Conservation (phyloP, 1,140 invertebrate genomes). For the Asobara japonica region DNA sequence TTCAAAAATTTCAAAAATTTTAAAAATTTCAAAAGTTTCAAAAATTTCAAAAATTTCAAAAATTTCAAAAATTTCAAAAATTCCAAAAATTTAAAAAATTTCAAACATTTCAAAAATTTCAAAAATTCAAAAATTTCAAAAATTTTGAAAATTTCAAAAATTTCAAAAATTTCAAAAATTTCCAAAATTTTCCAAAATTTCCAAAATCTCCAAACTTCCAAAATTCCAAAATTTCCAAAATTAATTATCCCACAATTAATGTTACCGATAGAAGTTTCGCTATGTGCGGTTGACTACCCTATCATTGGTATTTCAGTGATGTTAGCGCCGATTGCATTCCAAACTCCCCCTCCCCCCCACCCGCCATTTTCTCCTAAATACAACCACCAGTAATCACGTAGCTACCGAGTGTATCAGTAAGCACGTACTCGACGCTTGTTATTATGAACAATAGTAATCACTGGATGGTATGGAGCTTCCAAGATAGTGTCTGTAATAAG, state of each 20-base stretch:
- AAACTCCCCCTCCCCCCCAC: background rate
- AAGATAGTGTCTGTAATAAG: constrained; percentile 3
- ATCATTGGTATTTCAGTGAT: constrained; percentile 12
- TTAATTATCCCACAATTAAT: constrained; percentile 7
- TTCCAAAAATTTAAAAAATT: no score
- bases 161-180: no score
- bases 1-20: no score
- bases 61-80: no score
- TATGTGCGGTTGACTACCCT: background rate
- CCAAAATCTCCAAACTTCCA: background rate
- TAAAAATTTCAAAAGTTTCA: no score
- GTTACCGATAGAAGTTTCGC: background rate
- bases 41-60: no score
- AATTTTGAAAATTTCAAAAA: no score
- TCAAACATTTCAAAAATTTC: no score
- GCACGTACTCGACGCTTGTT: constrained; percentile 8
- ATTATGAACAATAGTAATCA: constrained; percentile 13
- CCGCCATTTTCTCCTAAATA: background rate
- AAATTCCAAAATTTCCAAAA: background rate
- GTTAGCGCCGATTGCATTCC: background rate
- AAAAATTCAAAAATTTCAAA: no score
- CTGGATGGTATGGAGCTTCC: background rate
- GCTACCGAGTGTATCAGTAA: background rate
- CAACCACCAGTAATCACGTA: constrained; percentile 6
- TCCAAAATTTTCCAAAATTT: background rate